A percentile compares a stretch with the other conserved stretches of the same genome.
Conservation (phyloP, 2,113 vertebrate genomes). For the Circaetus gallicus region DNA sequence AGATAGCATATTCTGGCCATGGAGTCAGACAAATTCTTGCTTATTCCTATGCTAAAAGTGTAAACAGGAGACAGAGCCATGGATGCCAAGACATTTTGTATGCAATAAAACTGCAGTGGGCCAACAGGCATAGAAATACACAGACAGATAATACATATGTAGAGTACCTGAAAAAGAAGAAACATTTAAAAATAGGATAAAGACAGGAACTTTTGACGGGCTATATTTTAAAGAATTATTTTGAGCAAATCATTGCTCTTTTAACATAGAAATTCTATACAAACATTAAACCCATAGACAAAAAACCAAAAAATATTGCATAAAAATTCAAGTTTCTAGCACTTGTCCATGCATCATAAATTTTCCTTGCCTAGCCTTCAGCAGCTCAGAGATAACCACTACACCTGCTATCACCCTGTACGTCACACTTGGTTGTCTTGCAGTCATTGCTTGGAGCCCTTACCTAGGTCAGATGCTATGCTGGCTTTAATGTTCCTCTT, state of each 20-base stretch:
- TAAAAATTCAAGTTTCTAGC: background rate
- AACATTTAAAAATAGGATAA: background rate
- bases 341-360: background rate
- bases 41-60: background rate
- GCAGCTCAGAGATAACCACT: background rate
- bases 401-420: background rate
- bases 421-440: background rate
- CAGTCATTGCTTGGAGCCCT: background rate
- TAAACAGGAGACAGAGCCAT: background rate
- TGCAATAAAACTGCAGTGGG: background rate
- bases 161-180: background rate
- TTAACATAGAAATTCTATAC: background rate
- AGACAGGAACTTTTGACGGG: background rate
- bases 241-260: background rate
- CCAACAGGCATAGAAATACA: background rate
- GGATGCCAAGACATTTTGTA: background rate
- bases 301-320: background rate
- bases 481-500: conserved; percentile 7
- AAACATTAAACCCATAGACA: background rate
- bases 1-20: background rate
- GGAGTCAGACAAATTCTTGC: background rate
- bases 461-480: background rate
- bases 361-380: background rate
- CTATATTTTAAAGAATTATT: background rate
- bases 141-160: background rate